Evolutionary conservation across 1,140 invertebrate species (phyloP).

Genomic region (Drosophila ananassae): DNA sequence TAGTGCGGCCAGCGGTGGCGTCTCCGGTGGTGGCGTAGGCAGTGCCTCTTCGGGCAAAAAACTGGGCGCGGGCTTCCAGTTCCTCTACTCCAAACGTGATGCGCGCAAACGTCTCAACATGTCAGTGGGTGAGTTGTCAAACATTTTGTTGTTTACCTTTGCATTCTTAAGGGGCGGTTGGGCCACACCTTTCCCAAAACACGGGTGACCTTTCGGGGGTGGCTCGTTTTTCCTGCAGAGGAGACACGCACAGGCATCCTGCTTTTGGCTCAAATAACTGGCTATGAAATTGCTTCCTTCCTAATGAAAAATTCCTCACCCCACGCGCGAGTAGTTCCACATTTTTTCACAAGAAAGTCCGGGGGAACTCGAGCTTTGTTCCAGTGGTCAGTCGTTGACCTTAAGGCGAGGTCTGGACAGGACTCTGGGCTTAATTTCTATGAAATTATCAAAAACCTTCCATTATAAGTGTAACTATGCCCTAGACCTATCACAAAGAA

Average conservation of each 20-base stretch:
- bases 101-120: slow-evolving; percentile 85
- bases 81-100: slow-evolving; percentile 85
- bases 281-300: slow-evolving; percentile 40
- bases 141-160: slow-evolving; percentile 20
- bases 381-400: slow-evolving; percentile 19
- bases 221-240: slow-evolving; percentile 11
- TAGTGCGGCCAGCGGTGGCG: slow-evolving; percentile 54
- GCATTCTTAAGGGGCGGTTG: slow-evolving; percentile 12
- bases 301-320: slow-evolving; percentile 51
- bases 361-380: slow-evolving; percentile 24
- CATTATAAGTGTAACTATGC: no score
- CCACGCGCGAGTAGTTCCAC: background rate
- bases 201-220: background rate
- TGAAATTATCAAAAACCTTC: no score
- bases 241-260: slow-evolving; percentile 26
- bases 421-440: background rate
- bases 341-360: slow-evolving; percentile 5
- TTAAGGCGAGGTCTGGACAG: slow-evolving; percentile 13
- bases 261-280: slow-evolving; percentile 25
- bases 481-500: background rate
- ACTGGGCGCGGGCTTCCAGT: slow-evolving; percentile 89
- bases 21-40: slow-evolving; percentile 3
- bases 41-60: slow-evolving; percentile 85
- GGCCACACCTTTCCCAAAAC: slow-evolving; percentile 18
- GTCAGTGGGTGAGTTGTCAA: slow-evolving; percentile 84